These are phyloP conservation scores for Limenitis camilla DNA, from an alignment of 2,888 invertebrate genomes.

Conservation along the genomic window DNA sequence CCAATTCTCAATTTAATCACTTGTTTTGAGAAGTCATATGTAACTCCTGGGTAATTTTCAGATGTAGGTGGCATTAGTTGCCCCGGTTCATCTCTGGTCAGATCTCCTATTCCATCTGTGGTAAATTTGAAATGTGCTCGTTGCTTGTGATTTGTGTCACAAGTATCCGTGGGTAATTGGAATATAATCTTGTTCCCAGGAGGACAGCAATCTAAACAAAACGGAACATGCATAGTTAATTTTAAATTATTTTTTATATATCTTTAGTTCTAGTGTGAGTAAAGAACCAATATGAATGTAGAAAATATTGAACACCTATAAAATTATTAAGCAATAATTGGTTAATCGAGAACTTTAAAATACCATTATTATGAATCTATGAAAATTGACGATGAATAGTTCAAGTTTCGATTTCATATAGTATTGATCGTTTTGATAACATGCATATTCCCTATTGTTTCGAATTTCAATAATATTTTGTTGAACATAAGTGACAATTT, in stretches of 20 bases:
- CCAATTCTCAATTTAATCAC: slow-evolving; percentile 60
- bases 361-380: too few species aligned
- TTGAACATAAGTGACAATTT: background rate
- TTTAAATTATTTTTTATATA: background rate
- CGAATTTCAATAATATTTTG: too few species aligned
- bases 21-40: slow-evolving; percentile 53
- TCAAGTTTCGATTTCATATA: too few species aligned
- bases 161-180: slow-evolving; percentile 59
- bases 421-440: background rate
- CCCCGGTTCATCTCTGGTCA: slow-evolving; percentile 56
- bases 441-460: slow-evolving; percentile 5
- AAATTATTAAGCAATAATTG: too few species aligned
- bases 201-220: slow-evolving; percentile 70
- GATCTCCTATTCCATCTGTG: slow-evolving; percentile 59
- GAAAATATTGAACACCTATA: too few species aligned
- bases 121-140: slow-evolving; percentile 58
- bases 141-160: slow-evolving; percentile 56
- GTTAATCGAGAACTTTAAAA: too few species aligned
- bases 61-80: slow-evolving; percentile 43
- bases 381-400: too few species aligned
- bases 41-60: slow-evolving; percentile 51
- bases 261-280: too few species aligned
- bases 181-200: slow-evolving; percentile 66
- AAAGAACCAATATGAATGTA: too few species aligned
- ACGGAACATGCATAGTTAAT: slow-evolving; percentile 21